These are phyloP conservation scores for Macrobrachium nipponense DNA, from an alignment of 1,140 invertebrate species.

Conservation along the genomic window DNA sequence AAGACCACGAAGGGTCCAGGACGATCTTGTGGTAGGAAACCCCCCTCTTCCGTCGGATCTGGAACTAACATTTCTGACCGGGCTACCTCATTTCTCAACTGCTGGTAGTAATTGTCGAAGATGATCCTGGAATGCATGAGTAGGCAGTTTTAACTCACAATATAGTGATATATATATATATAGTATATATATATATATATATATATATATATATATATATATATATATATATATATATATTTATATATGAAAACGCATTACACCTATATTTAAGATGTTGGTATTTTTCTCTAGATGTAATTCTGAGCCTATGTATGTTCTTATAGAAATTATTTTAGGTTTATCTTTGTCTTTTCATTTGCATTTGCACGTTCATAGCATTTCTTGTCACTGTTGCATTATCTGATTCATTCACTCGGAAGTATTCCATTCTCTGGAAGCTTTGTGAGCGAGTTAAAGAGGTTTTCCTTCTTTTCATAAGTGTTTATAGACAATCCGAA, in stretches of 20 bases:
- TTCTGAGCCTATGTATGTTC: too few species aligned
- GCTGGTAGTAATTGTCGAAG: slow-evolving; percentile 25
- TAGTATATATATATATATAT: not conserved
- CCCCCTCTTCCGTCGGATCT: slow-evolving; percentile 3
- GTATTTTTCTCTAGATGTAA: too few species aligned
- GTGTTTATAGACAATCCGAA: too few species aligned
- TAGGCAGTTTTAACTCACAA: not conserved
- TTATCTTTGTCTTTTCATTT: too few species aligned
- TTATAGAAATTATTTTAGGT: too few species aligned
- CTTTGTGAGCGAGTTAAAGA: too few species aligned
- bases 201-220: not conserved
- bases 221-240: not conserved
- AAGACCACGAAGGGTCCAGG: slow-evolving; percentile 51
- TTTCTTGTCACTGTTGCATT: not conserved
- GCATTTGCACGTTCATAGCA: not conserved
- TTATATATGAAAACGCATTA: too few species aligned
- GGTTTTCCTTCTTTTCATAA: too few species aligned
- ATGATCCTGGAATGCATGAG: slow-evolving; percentile 17
- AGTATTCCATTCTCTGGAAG: not conserved
- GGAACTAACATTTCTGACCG: slow-evolving; percentile 30
- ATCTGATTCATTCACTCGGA: too few species aligned
- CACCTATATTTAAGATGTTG: not conserved
- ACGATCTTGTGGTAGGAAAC: slow-evolving; percentile 23
- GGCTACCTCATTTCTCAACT: slow-evolving; percentile 33
- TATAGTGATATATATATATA: not conserved